Evolutionary conservation across 2,113 vertebrate genomes (phyloP), one percentile per base, ranked within the genome.

Genomic region (Globicephala melas): DNA sequence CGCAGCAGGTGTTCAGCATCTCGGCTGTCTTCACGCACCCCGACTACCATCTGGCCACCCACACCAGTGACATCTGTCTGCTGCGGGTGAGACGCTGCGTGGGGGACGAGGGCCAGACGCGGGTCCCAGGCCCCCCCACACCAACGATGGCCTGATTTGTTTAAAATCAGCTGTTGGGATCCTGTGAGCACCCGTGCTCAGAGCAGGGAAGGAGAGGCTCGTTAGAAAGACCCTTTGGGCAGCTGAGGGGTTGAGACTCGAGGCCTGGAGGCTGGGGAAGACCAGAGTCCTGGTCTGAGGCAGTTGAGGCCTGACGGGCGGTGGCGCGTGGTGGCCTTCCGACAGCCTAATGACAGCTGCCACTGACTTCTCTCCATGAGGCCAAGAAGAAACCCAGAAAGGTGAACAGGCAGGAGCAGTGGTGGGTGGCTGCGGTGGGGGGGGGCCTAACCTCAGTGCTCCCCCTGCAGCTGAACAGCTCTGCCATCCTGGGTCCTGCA

Each of bases 11-110:
- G 53, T 98, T 98, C 1, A 1, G 95, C 58, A 7, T 99, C 38
- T 0, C 1, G 0, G 73, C 98, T 2, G 97, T 97, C 12, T 20
- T 98, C 13, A 63, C 50, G 8, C 98, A 99, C 87, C 99, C 98
- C 0, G 18, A 11, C 41, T 99, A 98, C 55, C 84, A 94, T 36
- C 90, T 93, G 0, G 0, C 0, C 1, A 92, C 73, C 0, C 67
- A 89, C 2, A 65, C 96, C 89, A 98, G 98, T 0, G 98, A 99
- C 90, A 98, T 99, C 95, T 98, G 98, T 13, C 96, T 99, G 90
- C 97, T 99, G 58, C 89, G 3, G 97, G 98, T 99, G 97, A 98
- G 85, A 3, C 20, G 33, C 21, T 36, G 50, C 0, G 0, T 1
- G 10, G 25, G 14, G 9, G 21, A n/a, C 2, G 36, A 44, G 17